Conservation (phyloP, 2,797 vertebrate genomes). For the Etheostoma perlongum region DNA sequence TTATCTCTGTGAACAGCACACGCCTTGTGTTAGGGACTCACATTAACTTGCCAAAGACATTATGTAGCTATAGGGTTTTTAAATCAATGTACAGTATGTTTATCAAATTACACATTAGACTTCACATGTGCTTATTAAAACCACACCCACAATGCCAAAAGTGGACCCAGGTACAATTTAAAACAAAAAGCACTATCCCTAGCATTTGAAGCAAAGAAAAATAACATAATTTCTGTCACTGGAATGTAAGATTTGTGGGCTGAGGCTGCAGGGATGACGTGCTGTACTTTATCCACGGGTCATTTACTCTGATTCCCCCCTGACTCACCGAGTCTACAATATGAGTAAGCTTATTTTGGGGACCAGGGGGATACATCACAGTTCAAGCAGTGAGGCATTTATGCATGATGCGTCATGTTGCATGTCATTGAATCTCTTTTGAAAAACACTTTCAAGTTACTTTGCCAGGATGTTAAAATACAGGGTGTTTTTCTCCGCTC, state of each 20-base stretch:
- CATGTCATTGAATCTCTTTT: slow-evolving; percentile 58
- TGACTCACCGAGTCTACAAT: slow-evolving; percentile 61
- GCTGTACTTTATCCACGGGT: slow-evolving; percentile 68
- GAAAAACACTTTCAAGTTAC: slow-evolving; percentile 37
- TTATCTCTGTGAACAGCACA: slow-evolving; percentile 53
- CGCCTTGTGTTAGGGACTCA: slow-evolving; percentile 42
- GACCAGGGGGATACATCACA: slow-evolving; percentile 56
- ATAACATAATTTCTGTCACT: slow-evolving; percentile 24
- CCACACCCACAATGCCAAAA: background rate
- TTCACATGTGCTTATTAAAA: slow-evolving; percentile 3
- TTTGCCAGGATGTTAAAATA: slow-evolving; percentile 42
- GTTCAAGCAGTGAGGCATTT: slow-evolving; percentile 51
- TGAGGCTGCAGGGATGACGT: slow-evolving; percentile 62
- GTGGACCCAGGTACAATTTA: background rate
- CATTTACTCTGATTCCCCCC: slow-evolving; percentile 67
- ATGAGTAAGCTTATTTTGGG: slow-evolving; percentile 68
- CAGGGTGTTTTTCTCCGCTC: slow-evolving; percentile 45
- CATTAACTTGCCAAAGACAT: slow-evolving; percentile 26
- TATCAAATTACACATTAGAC: slow-evolving; percentile 30
- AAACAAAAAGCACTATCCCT: slow-evolving; percentile 10
- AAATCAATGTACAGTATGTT: slow-evolving; percentile 17
- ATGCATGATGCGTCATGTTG: slow-evolving; percentile 59
- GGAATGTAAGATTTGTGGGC: slow-evolving; percentile 57
- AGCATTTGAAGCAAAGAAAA: slow-evolving; percentile 22
- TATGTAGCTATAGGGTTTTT: slow-evolving; percentile 6